A percentile compares a stretch with the other conserved stretches of the same genome.
phyloP scores from a whole-genome alignment of 2,797 vertebrate species.

The Odontamblyopus rebecca region DNA sequence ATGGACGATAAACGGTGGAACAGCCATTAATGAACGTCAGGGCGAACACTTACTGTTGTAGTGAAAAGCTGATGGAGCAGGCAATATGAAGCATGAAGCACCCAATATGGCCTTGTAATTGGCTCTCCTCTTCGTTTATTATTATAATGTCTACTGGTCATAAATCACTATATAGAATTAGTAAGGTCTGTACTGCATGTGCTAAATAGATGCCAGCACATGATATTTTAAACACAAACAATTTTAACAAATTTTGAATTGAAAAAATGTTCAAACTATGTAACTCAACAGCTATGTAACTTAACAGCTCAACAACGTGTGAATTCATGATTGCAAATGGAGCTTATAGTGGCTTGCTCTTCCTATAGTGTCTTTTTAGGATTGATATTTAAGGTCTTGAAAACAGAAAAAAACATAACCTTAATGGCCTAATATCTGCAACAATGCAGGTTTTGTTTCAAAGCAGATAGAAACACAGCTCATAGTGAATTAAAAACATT shows the following conservation, averaged over 20 bases:
- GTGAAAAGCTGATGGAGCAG: constrained; percentile 41
- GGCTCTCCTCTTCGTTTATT: constrained; percentile 19
- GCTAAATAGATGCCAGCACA: constrained; percentile 17
- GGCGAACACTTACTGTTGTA: constrained; percentile 38
- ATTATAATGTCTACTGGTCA: constrained; percentile 26
- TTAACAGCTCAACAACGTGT: constrained; percentile 12
- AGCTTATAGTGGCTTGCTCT: constrained; percentile 25
- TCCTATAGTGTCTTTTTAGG: constrained; percentile 49
- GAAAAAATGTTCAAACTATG: constrained; percentile 25
- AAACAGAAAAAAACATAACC: not conserved
- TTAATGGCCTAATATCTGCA: constrained; percentile 31
- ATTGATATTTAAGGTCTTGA: too few relatives aligned
- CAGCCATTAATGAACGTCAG: constrained; percentile 53
- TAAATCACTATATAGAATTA: constrained; percentile 54
- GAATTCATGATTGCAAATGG: constrained; percentile 14
- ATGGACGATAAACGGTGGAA: constrained; percentile 52
- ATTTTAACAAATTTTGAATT: constrained; percentile 22
- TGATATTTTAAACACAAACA: constrained; percentile 24
- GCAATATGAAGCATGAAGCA: constrained; percentile 48
- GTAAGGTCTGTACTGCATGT: constrained; percentile 3
- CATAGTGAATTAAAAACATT: constrained; percentile 32
- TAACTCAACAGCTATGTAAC: too few relatives aligned
- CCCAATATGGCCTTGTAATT: constrained; percentile 50
- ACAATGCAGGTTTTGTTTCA: constrained; percentile 16
- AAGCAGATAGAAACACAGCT: constrained; percentile 24